phyloP scores from a whole-genome alignment of 2,888 invertebrate genomes.

The Laspeyria flexula region DNA sequence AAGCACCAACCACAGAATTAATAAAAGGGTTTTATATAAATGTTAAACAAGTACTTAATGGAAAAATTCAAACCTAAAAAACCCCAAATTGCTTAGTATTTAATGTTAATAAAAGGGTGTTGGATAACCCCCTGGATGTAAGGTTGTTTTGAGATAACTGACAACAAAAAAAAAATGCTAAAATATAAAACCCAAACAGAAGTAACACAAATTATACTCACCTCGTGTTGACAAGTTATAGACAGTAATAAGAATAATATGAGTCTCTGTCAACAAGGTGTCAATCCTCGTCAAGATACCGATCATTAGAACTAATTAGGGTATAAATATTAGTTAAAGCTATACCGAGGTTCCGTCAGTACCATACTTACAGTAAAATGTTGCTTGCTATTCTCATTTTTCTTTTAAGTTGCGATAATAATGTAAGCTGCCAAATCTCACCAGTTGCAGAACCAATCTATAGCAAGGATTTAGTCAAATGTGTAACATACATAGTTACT shows the following conservation, averaged over 20 bases:
- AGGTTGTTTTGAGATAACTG: too few relatives aligned
- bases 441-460: neutral
- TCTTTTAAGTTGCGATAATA: neutral
- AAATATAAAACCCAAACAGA: too few relatives aligned
- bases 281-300: neutral
- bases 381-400: neutral
- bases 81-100: too few relatives aligned
- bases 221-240: neutral
- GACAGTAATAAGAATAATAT: slow-evolving; percentile 1
- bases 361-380: neutral
- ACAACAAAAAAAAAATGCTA: too few relatives aligned
- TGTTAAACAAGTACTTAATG: too few relatives aligned
- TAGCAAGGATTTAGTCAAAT: neutral
- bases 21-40: too few relatives aligned
- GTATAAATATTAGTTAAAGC: neutral
- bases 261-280: neutral
- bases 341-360: too few relatives aligned
- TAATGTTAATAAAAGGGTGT: too few relatives aligned
- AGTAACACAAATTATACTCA: neutral
- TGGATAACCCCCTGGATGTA: too few relatives aligned
- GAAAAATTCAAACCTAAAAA: too few relatives aligned
- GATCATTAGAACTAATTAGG: neutral
- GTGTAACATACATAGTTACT: neutral
- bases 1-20: too few relatives aligned
- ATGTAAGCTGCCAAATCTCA: neutral